A percentile compares a stretch with the other conserved stretches of the same genome.
These are phyloP conservation scores for Apocrypta bakeri DNA, from an alignment of 1,140 invertebrate species.

Conservation along the genomic window DNA sequence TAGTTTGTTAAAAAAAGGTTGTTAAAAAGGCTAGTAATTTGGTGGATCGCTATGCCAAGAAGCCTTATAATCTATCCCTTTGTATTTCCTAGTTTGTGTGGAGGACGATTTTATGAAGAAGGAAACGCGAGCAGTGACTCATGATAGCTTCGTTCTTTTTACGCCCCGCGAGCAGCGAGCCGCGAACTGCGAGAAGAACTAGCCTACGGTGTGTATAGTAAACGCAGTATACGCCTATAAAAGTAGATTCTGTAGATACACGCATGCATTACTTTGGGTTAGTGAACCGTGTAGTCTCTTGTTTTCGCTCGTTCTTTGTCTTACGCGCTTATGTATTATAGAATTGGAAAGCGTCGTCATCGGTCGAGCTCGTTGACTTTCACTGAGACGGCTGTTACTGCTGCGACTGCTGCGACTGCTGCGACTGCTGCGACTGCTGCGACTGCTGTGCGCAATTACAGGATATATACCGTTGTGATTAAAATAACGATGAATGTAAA, in stretches of 20 bases:
- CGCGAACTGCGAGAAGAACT: too few species aligned
- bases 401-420: too few species aligned
- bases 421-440: too few species aligned
- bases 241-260: not conserved
- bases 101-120: not conserved
- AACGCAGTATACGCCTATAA: constrained; percentile 7
- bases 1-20: too few species aligned
- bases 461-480: too few species aligned
- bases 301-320: constrained; percentile 10
- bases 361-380: not conserved
- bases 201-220: not conserved
- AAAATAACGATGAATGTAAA: too few species aligned
- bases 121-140: constrained; percentile 17
- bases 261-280: constrained; percentile 10
- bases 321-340: too few species aligned
- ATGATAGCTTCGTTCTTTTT: not conserved
- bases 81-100: not conserved
- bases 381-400: not conserved
- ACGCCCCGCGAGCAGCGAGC: not conserved
- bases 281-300: not conserved
- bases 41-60: constrained; percentile 20
- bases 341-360: too few species aligned
- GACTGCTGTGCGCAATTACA: too few species aligned
- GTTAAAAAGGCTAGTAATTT: constrained; percentile 23
- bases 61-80: constrained; percentile 20